These are phyloP conservation scores for Caenorhabditis virilis DNA, from an alignment of 2,888 invertebrate species.

Conservation along the genomic window DNA sequence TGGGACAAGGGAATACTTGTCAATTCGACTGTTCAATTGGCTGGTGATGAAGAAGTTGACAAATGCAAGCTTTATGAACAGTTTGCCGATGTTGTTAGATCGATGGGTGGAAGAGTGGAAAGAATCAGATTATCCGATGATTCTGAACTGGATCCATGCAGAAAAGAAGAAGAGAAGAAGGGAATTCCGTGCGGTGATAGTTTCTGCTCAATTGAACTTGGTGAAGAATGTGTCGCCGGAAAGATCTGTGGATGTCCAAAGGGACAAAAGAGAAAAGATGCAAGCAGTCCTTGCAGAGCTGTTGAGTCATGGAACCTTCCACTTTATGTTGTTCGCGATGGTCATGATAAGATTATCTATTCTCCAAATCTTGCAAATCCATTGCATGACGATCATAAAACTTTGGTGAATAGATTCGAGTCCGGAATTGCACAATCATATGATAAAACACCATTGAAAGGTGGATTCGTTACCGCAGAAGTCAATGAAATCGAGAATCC, in stretches of 20 bases:
- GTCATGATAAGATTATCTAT: slow-evolving; percentile 44
- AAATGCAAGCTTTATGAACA: slow-evolving; percentile 51
- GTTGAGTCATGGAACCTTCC: slow-evolving; percentile 61
- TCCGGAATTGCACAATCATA: slow-evolving; percentile 49
- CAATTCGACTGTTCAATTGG: slow-evolving; percentile 53
- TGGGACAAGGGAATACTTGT: slow-evolving; percentile 63
- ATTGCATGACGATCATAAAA: slow-evolving; percentile 40
- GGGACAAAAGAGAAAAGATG: slow-evolving; percentile 55
- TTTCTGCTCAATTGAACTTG: slow-evolving; percentile 60
- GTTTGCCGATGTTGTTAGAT: slow-evolving; percentile 41
- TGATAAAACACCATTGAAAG: slow-evolving; percentile 51
- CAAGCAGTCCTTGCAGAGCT: slow-evolving; percentile 48
- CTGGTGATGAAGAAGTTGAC: slow-evolving; percentile 46
- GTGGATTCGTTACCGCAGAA: slow-evolving; percentile 39
- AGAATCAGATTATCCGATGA: slow-evolving; percentile 51
- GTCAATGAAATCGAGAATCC: slow-evolving; percentile 56
- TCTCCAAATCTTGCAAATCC: slow-evolving; percentile 50
- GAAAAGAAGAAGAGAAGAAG: slow-evolving; percentile 26
- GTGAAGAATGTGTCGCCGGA: slow-evolving; percentile 65
- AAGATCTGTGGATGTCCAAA: slow-evolving; percentile 61
- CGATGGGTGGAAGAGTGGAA: slow-evolving; percentile 46
- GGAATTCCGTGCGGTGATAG: slow-evolving; percentile 55
- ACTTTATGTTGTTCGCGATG: slow-evolving; percentile 57
- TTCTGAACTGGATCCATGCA: slow-evolving; percentile 53
- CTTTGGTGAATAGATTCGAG: slow-evolving; percentile 47